These are phyloP conservation scores for Pollenia griseotomentosa DNA, from an alignment of 2,888 invertebrate genomes.

Conservation along the genomic window DNA sequence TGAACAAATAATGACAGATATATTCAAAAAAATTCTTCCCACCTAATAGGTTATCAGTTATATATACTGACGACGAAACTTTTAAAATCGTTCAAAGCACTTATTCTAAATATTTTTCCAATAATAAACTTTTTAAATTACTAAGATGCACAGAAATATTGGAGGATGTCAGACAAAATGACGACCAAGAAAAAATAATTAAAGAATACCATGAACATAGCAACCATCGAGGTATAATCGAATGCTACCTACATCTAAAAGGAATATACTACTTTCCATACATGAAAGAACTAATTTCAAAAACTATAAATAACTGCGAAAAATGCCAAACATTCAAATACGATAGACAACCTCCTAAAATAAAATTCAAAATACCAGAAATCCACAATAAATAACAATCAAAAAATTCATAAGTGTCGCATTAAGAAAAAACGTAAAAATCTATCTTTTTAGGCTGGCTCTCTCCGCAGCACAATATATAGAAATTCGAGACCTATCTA, in stretches of 20 bases:
- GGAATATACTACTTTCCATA: not conserved
- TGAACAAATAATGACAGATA: too few species aligned
- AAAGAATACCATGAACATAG: not conserved
- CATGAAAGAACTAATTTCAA: not conserved
- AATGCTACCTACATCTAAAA: not conserved
- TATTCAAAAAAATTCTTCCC: too few species aligned
- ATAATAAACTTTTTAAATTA: not conserved
- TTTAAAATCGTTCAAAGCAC: too few species aligned
- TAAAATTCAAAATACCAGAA: constrained; percentile 55
- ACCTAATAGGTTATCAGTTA: too few species aligned
- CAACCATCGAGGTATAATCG: not conserved
- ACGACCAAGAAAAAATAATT: not conserved
- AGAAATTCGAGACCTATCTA: constrained; percentile 21
- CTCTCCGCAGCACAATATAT: constrained; percentile 23
- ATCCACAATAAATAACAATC: constrained; percentile 27
- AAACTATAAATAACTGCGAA: not conserved
- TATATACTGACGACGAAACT: too few species aligned
- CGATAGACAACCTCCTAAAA: constrained; percentile 56
- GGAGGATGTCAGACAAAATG: not conserved
- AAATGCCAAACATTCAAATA: not conserved
- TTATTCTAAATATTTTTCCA: not conserved
- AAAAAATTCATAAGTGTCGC: constrained; percentile 18
- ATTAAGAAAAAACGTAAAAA: constrained; percentile 24
- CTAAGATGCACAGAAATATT: not conserved
- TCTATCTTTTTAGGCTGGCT: constrained; percentile 5